phyloP scores from a whole-genome alignment of 2,797 vertebrate species.

The Chanos chanos region DNA sequence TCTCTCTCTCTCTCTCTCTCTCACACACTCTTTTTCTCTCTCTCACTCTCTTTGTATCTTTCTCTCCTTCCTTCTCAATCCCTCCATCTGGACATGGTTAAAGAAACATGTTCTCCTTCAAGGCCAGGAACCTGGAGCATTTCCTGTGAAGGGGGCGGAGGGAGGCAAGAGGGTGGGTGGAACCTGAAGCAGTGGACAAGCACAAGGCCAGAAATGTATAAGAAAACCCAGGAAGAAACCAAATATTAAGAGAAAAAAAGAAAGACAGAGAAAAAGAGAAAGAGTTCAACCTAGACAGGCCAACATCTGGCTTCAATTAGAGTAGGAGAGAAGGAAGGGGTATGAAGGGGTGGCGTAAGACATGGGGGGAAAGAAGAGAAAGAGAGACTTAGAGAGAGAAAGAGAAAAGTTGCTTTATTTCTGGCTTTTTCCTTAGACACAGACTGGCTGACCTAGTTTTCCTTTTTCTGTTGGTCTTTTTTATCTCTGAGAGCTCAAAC shows the following conservation, averaged over 20 bases:
- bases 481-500: neutral
- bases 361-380: slow-evolving; percentile 4
- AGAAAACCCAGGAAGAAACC: neutral
- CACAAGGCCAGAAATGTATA: neutral
- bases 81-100: slow-evolving; percentile 71
- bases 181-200: neutral
- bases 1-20: slow-evolving; percentile 34
- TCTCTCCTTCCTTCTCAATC: slow-evolving; percentile 36
- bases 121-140: slow-evolving; percentile 66
- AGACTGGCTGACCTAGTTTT: slow-evolving; percentile 47
- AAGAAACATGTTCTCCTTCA: slow-evolving; percentile 62
- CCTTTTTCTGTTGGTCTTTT: slow-evolving; percentile 8
- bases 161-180: neutral
- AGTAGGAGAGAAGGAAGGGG: slow-evolving; percentile 45
- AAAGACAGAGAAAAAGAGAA: slow-evolving; percentile 12
- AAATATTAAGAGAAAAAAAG: neutral
- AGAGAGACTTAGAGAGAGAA: slow-evolving; percentile 45
- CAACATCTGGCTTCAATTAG: slow-evolving; percentile 68
- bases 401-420: slow-evolving; percentile 48
- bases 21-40: slow-evolving; percentile 21
- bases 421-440: slow-evolving; percentile 41
- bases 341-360: slow-evolving; percentile 6
- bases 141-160: slow-evolving; percentile 60
- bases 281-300: slow-evolving; percentile 19
- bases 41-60: slow-evolving; percentile 40